phyloP scores from a whole-genome alignment of 35 echinoderm and acorn worm genomes.

The Eucidaris tribuloides region DNA sequence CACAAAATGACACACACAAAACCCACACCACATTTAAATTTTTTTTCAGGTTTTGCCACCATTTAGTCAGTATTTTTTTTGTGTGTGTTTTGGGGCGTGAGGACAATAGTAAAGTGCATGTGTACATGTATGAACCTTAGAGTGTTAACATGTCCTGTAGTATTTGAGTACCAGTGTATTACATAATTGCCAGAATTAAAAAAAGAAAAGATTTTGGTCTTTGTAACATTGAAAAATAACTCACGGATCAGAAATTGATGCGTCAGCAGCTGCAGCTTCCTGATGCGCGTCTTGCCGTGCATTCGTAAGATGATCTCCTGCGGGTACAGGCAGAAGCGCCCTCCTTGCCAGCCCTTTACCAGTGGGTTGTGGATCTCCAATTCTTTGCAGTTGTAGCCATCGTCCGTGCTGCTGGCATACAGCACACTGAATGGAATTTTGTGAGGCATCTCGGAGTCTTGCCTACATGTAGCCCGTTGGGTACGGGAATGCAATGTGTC shows the following conservation, averaged over 20 bases:
- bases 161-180: background rate
- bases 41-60: too few relatives aligned
- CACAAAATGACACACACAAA: too few relatives aligned
- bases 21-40: too few relatives aligned
- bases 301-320: constrained; percentile 86
- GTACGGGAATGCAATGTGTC: too few relatives aligned
- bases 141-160: background rate
- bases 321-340: constrained; percentile 81
- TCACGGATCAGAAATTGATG: constrained; percentile 95
- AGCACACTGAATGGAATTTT: constrained; percentile 75
- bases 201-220: background rate
- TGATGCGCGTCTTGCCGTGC: constrained; percentile 65
- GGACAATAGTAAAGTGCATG: too few relatives aligned
- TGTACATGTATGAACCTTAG: background rate
- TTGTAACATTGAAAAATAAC: constrained; percentile 10
- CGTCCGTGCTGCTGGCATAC: constrained; percentile 79
- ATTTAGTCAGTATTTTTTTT: too few relatives aligned
- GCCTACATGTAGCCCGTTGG: too few relatives aligned
- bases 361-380: constrained; percentile 93
- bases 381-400: constrained; percentile 73
- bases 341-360: constrained; percentile 84
- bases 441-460: too few relatives aligned
- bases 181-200: too few relatives aligned
- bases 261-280: constrained; percentile 77
- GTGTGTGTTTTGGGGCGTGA: too few relatives aligned